phyloP scores from a whole-genome alignment of 2,797 vertebrate genomes.

The Sebastes jordani region DNA sequence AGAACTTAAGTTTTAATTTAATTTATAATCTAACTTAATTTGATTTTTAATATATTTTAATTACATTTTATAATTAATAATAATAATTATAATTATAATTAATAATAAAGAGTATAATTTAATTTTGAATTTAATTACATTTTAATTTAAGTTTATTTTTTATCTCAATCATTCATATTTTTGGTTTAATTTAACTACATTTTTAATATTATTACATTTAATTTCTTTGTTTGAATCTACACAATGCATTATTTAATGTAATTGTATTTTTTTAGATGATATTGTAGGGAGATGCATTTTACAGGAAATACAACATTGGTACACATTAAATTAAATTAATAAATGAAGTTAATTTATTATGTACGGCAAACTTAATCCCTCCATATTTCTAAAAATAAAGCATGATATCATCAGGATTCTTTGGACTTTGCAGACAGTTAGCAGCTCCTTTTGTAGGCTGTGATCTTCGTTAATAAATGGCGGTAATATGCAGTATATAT shows the following conservation, averaged over 20 bases:
- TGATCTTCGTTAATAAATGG: background rate
- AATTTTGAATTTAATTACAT: no score
- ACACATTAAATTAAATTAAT: background rate
- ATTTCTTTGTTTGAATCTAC: background rate
- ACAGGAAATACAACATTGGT: background rate
- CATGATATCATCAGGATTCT: background rate
- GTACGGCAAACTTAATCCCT: background rate
- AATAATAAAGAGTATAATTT: no score
- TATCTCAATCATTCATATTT: no score
- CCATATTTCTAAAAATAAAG: background rate
- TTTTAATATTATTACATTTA: background rate
- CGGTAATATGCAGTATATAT: slow-evolving; percentile 17
- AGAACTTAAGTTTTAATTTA: background rate
- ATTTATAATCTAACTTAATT: background rate
- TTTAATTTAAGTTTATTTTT: background rate
- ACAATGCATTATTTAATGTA: background rate
- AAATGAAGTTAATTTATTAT: background rate
- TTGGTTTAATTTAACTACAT: background rate
- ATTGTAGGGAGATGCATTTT: no score
- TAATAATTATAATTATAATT: no score
- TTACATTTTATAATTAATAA: no score
- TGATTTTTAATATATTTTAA: no score
- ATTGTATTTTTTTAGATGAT: background rate
- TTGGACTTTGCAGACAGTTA: background rate
- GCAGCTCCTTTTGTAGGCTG: background rate